Conservation (phyloP, 2,888 invertebrate species). For the Melanophora roralis region DNA sequence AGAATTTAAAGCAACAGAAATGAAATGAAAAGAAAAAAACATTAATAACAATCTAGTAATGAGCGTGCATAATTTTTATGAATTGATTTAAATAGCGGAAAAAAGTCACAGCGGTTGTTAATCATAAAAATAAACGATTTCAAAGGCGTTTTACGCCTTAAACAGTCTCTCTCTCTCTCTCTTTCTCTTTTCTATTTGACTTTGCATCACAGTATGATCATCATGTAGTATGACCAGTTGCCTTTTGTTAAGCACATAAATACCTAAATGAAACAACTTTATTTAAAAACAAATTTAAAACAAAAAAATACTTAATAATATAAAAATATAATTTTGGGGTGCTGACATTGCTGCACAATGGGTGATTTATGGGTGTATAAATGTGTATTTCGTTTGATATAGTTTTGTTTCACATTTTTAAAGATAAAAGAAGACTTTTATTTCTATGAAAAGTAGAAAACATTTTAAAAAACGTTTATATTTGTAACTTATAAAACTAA, state of each 20-base stretch:
- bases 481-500: constrained; percentile 57
- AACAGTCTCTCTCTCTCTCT: not conserved
- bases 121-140: constrained; percentile 57
- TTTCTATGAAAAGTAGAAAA: not conserved
- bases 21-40: not conserved
- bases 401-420: constrained; percentile 11
- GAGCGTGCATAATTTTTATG: constrained; percentile 57
- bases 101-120: constrained; percentile 60
- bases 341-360: constrained; percentile 56
- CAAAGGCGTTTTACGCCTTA: constrained; percentile 43
- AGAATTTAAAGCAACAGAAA: not conserved
- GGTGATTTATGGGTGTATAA: constrained; percentile 41
- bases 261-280: constrained; percentile 54
- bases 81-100: constrained; percentile 36
- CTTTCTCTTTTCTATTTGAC: not conserved
- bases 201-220: constrained; percentile 50
- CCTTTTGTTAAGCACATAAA: constrained; percentile 48
- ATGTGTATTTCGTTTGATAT: not conserved
- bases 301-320: not conserved
- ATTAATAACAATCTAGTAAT: constrained; percentile 19
- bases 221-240: constrained; percentile 48
- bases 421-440: constrained; percentile 30
- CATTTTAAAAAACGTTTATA: constrained; percentile 17
- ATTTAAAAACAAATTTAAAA: constrained; percentile 20
- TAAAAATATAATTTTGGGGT: constrained; percentile 54